Conservation (phyloP, 37 sponge, comb jelly and placozoan genomes). For the Spongia lamella region DNA sequence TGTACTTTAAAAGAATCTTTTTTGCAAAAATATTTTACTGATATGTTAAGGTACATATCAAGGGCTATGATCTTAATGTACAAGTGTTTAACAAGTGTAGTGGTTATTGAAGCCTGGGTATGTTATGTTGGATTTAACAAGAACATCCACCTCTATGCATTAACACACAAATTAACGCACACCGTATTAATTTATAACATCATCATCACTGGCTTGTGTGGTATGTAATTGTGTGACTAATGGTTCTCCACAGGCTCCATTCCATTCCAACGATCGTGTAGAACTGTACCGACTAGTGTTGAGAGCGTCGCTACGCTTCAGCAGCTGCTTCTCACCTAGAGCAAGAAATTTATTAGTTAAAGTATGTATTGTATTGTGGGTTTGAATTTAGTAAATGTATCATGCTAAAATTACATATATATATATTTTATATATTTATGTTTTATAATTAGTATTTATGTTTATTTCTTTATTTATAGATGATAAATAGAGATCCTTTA, state of each 20-base stretch:
- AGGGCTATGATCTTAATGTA: too few relatives aligned
- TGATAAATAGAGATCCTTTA: conserved; percentile 63
- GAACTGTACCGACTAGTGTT: conserved; percentile 64
- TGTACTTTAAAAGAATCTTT: too few relatives aligned
- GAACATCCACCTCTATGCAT: too few relatives aligned
- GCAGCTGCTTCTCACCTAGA: conserved; percentile 40
- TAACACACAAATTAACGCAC: too few relatives aligned
- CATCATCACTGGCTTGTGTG: too few relatives aligned
- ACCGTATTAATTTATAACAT: too few relatives aligned
- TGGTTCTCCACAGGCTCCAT: conserved; percentile 43
- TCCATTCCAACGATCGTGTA: conserved; percentile 56
- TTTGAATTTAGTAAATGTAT: too few relatives aligned
- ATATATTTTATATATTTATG: neutral
- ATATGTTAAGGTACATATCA: too few relatives aligned
- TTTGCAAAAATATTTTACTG: too few relatives aligned
- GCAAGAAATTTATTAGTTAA: conserved; percentile 51
- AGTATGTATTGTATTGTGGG: conserved; percentile 6
- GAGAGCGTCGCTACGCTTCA: conserved; percentile 34
- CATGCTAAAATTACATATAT: neutral
- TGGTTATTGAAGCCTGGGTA: too few relatives aligned
- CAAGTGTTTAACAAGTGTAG: too few relatives aligned
- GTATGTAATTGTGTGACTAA: neutral
- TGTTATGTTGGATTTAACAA: too few relatives aligned
- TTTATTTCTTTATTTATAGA: conserved; percentile 18
- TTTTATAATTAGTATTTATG: neutral